These are phyloP conservation scores for Spheniscus mendiculus DNA, from an alignment of 2,113 vertebrate species.

Conservation along the genomic window DNA sequence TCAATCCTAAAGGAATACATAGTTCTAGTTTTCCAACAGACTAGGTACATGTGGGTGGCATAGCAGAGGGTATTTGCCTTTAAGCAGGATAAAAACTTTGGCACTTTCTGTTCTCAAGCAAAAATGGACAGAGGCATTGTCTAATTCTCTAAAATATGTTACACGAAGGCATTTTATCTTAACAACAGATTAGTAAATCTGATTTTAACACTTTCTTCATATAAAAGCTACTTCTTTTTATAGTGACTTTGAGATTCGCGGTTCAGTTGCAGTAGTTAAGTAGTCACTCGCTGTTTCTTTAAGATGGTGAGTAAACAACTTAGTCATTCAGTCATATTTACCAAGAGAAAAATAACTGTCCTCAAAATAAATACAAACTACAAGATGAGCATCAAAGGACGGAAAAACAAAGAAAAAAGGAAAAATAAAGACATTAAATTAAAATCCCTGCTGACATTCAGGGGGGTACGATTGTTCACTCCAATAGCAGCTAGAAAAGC, in stretches of 20 bases:
- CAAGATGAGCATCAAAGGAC: not conserved
- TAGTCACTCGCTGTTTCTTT: not conserved
- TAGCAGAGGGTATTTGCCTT: constrained; percentile 27
- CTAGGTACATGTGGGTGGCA: constrained; percentile 29
- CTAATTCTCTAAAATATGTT: not conserved
- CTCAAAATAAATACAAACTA: not conserved
- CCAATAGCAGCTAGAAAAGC: not conserved
- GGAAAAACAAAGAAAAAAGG: not conserved
- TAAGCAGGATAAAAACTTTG: constrained; percentile 47
- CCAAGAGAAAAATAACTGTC: not conserved
- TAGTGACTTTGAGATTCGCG: not conserved
- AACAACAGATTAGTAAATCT: not conserved
- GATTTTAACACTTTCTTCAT: not conserved
- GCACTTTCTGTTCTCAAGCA: not conserved
- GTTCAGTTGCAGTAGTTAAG: not conserved
- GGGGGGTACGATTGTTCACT: not conserved
- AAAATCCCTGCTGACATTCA: not conserved
- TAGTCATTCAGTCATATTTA: not conserved
- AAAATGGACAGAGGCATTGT: not conserved
- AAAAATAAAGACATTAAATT: not conserved
- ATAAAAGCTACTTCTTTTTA: not conserved
- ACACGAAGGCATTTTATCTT: not conserved
- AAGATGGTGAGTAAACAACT: not conserved
- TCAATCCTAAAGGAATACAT: constrained; percentile 43
- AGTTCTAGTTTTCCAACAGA: constrained; percentile 31